Evolutionary conservation across 2,113 vertebrate genomes (phyloP), one percentile per base, ranked within the genome.

Genomic region (Aptenodytes forsteri): DNA sequence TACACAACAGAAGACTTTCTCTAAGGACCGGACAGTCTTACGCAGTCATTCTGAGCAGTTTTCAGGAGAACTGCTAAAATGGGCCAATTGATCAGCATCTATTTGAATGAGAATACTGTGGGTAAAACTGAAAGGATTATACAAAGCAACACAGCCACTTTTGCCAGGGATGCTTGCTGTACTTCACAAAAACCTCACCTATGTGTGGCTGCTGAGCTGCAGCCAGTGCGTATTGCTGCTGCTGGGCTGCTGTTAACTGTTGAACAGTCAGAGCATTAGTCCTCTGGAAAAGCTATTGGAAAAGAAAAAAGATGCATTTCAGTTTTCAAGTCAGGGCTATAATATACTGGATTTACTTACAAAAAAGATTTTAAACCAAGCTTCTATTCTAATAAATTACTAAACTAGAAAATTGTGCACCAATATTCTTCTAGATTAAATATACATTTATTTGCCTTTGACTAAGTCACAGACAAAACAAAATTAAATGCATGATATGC

Each of bases 191-290:
- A 56, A 83, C 75, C 98, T 98, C 98, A 99, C 99, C 99, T 83
- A 99, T 99, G 95, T 99, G 99, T 26, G 99, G 99, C 96, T 99
- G 99, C 97, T 99, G 99, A 59, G 99, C 99, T 81, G 99, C 99
- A 90, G 99, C 99, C 93, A 99, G 96, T 10, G 99, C 99, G 7
- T 99, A 99, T 20, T 99, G 99, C 96, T 99, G 99, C 95, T 99
- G 99, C 79, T 99, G 99, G 64, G 99, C 99, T 94, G 99, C 99
- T 90, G 99, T 99, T 97, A 99, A 97, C 97, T 99, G 99, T 73
- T 99, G 99, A 84, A 99, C 99, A 73, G 99, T 99, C 92, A 99
- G 98, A 82, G 98, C 98, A 94, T 98, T 99, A 81, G 99, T 99
- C 97, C 99, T 98, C 98, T 99, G 99, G 97, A 99, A 99, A 97